Evolutionary conservation across 2,888 invertebrate genomes (phyloP).

Genomic region (Epiblema foenella): DNA sequence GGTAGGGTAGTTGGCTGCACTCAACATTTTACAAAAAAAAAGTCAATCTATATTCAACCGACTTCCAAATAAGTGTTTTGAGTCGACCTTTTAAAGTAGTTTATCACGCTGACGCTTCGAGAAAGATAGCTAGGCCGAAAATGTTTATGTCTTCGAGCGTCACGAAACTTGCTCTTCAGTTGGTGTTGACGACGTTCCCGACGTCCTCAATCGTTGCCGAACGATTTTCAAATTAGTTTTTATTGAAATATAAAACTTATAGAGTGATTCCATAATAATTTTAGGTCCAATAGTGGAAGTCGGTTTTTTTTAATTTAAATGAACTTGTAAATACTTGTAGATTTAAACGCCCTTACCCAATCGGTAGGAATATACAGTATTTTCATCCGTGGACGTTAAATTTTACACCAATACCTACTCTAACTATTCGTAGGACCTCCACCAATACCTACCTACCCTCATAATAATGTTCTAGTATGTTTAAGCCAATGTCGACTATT

Average conservation of each 20-base stretch:
- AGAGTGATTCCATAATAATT: neutral
- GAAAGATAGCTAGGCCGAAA: too few relatives aligned
- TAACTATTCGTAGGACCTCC: neutral
- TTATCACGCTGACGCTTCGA: too few relatives aligned
- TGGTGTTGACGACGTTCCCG: neutral
- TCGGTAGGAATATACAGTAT: neutral
- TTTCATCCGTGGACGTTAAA: neutral
- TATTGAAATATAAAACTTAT: too few relatives aligned
- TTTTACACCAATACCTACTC: neutral
- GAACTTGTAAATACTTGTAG: neutral
- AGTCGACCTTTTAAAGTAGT: too few relatives aligned
- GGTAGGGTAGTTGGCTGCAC: slow-evolving; percentile 20
- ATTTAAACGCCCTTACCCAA: neutral
- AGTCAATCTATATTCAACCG: neutral
- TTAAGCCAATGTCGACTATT: neutral
- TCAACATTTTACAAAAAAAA: neutral
- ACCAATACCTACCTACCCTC: slow-evolving; percentile 5
- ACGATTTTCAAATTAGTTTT: neutral
- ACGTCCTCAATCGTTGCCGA: too few relatives aligned
- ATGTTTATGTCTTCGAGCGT: neutral
- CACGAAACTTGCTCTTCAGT: neutral
- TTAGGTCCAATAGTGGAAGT: neutral
- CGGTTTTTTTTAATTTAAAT: neutral
- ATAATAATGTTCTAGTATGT: slow-evolving; percentile 1
- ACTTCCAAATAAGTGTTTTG: neutral